Conservation (phyloP, 2,113 vertebrate species). For the Muntiacus reevesi region DNA sequence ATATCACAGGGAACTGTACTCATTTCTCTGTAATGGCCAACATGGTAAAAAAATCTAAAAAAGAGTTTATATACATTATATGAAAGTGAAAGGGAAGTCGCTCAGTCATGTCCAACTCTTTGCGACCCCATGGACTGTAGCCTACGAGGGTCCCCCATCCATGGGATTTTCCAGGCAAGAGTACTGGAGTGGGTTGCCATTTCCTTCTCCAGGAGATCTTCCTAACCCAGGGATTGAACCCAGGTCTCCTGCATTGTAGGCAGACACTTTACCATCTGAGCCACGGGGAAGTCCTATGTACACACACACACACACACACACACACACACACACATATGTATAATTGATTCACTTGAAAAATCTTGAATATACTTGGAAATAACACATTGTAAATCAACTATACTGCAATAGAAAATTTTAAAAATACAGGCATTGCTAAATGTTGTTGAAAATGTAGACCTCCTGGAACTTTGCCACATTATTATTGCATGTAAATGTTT, state of each 20-base stretch:
- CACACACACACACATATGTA: background rate
- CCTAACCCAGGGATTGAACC: background rate
- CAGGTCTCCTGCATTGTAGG: background rate
- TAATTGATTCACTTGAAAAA: background rate
- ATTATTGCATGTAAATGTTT: background rate
- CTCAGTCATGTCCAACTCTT: background rate
- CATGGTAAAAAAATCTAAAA: background rate
- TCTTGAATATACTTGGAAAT: background rate
- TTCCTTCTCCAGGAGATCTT: background rate
- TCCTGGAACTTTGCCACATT: background rate
- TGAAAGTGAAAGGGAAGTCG: background rate
- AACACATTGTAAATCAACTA: background rate
- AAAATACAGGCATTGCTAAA: background rate
- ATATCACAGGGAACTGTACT: background rate
- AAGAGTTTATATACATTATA: background rate
- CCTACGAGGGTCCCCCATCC: background rate
- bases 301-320: too few species aligned
- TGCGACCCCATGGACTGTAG: background rate
- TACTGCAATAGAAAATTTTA: background rate
- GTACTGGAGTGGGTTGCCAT: background rate
- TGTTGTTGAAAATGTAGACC: background rate
- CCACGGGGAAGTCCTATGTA: background rate
- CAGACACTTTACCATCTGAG: background rate
- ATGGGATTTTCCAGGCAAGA: background rate
- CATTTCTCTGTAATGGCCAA: background rate